Percentiles rank a stretch among this genome's conserved stretches.
phyloP scores from a whole-genome alignment of 2,797 vertebrate genomes.

The Champsocephalus esox region DNA sequence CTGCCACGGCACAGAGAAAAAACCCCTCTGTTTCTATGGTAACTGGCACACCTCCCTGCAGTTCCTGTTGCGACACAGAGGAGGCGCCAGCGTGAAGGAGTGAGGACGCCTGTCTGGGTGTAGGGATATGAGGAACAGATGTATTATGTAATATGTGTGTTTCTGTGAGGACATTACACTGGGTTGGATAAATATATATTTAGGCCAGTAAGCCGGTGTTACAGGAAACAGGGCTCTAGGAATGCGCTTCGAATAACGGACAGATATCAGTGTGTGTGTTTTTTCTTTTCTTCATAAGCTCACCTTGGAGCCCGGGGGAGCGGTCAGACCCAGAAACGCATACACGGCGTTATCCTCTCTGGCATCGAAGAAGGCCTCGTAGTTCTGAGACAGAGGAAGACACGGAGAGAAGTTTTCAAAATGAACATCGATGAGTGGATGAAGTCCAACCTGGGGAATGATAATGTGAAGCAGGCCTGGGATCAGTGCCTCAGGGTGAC shows the following conservation, averaged over 20 bases:
- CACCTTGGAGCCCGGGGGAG: constrained; percentile 98
- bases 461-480: constrained; percentile 38
- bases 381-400: constrained; percentile 85
- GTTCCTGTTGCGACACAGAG: constrained; percentile 58
- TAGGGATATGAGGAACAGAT: constrained; percentile 59
- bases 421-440: constrained; percentile 22
- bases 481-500: constrained; percentile 34
- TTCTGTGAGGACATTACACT: constrained; percentile 48
- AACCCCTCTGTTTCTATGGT: constrained; percentile 75
- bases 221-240: constrained; percentile 18
- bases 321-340: constrained; percentile 93
- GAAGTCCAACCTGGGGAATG: constrained; percentile 35
- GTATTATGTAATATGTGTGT: constrained; percentile 67
- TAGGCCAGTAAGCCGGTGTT: not conserved
- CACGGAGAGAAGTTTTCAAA: constrained; percentile 12
- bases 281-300: constrained; percentile 41
- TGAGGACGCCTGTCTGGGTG: constrained; percentile 33
- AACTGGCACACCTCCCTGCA: constrained; percentile 75
- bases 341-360: constrained; percentile 96
- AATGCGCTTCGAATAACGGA: constrained; percentile 20
- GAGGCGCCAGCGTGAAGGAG: constrained; percentile 65
- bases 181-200: constrained; percentile 43
- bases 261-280: constrained; percentile 1
- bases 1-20: constrained; percentile 55
- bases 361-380: constrained; percentile 95